Base-by-base conservation (phyloP, 2,888 invertebrate genomes). In the Diplazon laetatorius region DNA sequence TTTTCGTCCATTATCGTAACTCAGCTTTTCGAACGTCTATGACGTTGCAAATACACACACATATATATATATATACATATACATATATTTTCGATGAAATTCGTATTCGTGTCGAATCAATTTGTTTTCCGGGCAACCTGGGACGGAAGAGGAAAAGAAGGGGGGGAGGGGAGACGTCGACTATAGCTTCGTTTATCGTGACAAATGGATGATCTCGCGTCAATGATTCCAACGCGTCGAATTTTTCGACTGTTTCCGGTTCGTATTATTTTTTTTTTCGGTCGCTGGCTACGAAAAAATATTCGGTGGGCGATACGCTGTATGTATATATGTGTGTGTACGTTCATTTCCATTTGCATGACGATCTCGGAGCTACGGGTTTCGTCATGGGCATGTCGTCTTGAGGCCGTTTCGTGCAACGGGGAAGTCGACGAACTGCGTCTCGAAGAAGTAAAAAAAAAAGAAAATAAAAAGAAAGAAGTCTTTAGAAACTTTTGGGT, bases 81-180 rank as follows among this genome's bases (percentile, higher is more conserved):
- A n/a, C n/a, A n/a, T n/a, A n/a, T n/a, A n/a, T n/a, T n/a, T n/a
- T n/a, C n/a, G n/a, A n/a, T n/a, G n/a, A n/a, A n/a, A n/a, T n/a
- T n/a, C n/a, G 66, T 44, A 55, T 63, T 68, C 57, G 77, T 77
- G 69, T 73, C 72, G 68, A 63, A 77, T 77, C 63, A 59, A 73
- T 69, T 60, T 52, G 44, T 39, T 39, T 35, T 30, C 14, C 22
- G 10, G 48, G 37, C n/a, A 3, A 6, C 44, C 30, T n/a, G n/a
- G n/a, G n/a, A n/a, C n/a, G n/a, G n/a, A n/a, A n/a, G n/a, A n/a
- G n/a, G n/a, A n/a, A n/a, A n/a, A n/a, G n/a, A n/a, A n/a, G n/a
- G n/a, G n/a, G n/a, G n/a, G n/a, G n/a, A n/a, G n/a, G n/a, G 25
- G 6, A 22, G 16, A 55, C 16, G 55, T 30, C 55, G 55, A 14